These are phyloP conservation scores for Ascidia mentula DNA, from an alignment of 23 tunicate species.

Conservation along the genomic window DNA sequence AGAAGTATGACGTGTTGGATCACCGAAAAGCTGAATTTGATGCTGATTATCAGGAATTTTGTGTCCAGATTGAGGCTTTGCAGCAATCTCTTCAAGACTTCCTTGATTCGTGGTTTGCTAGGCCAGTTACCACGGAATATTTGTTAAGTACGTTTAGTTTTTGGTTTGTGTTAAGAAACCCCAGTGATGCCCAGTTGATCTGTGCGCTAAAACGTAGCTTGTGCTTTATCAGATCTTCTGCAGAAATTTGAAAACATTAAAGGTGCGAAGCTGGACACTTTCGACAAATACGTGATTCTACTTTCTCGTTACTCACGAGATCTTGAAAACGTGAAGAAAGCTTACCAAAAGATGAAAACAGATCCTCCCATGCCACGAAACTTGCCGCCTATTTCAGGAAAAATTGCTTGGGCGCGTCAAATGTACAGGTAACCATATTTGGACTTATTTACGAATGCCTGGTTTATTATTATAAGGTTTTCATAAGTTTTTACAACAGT, in stretches of 20 bases:
- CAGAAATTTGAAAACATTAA: conserved; percentile 49
- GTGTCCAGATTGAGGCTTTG: conserved; percentile 54
- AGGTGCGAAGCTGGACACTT: conserved; percentile 61
- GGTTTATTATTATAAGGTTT: too few relatives aligned
- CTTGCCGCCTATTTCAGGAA: conserved; percentile 77
- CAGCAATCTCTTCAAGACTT: conserved; percentile 66
- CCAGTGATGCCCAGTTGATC: too few relatives aligned
- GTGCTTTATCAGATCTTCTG: conserved; percentile 18
- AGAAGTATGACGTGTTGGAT: conserved; percentile 69
- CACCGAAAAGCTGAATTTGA: conserved; percentile 76
- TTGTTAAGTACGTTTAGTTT: conserved; percentile 44
- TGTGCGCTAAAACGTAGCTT: too few relatives aligned
- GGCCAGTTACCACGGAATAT: conserved; percentile 60
- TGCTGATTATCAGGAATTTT: conserved; percentile 57
- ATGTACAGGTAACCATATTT: conserved; percentile 76
- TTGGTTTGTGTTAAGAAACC: too few relatives aligned
- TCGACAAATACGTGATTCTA: conserved; percentile 57
- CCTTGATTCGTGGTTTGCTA: conserved; percentile 57
- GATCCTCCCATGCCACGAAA: conserved; percentile 80
- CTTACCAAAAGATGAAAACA: conserved; percentile 79
- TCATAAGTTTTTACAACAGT: too few relatives aligned
- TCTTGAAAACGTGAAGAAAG: conserved; percentile 61
- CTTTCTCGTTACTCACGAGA: conserved; percentile 46
- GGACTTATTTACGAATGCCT: too few relatives aligned
- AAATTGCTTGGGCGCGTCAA: conserved; percentile 79